Evolutionary conservation across 2,113 vertebrate genomes (phyloP).

Genomic region (Nannobrachium achirus): DNA sequence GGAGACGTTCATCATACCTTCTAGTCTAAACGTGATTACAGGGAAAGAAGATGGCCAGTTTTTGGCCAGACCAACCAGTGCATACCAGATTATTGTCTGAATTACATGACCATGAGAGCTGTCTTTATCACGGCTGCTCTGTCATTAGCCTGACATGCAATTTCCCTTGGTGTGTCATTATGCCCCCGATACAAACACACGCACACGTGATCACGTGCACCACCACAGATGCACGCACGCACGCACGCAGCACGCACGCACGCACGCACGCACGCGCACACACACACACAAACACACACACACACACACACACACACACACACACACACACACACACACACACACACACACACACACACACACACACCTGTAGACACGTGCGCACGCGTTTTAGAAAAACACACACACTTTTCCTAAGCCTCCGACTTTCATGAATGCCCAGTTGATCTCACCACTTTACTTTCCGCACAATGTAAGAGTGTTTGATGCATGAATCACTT

Average conservation of each 20-base stretch:
- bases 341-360: conserved; percentile 2
- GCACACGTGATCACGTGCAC: conserved; percentile 11
- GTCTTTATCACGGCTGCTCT: conserved; percentile 64
- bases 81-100: conserved; percentile 66
- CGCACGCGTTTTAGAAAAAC: not conserved
- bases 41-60: conserved; percentile 37
- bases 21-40: conserved; percentile 56
- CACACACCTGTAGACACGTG: not conserved
- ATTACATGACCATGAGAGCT: conserved; percentile 59
- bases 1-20: conserved; percentile 30
- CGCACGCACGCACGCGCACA: conserved; percentile 1
- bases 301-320: not conserved
- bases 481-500: not conserved
- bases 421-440: not conserved
- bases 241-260: conserved; percentile 18
- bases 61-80: conserved; percentile 51
- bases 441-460: not conserved
- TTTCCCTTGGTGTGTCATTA: conserved; percentile 56
- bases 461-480: not conserved
- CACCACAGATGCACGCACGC: not conserved
- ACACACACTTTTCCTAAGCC: not conserved
- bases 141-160: conserved; percentile 59
- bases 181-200: conserved; percentile 44
- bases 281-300: conserved; percentile 12
- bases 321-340: not conserved